phyloP scores from a whole-genome alignment of 2,888 invertebrate genomes.

The Petrolisthes manimaculis region DNA sequence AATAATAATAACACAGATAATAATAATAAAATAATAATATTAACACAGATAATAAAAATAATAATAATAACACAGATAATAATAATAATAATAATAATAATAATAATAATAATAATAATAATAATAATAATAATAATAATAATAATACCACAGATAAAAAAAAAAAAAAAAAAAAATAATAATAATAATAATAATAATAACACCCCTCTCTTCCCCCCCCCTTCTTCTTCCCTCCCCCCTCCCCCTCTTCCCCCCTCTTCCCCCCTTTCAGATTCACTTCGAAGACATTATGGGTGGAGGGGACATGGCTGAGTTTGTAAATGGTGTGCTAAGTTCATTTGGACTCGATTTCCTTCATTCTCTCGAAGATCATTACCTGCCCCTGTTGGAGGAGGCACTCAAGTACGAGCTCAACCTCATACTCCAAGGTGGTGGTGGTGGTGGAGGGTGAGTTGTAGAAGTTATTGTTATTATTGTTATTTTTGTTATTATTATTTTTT shows the following conservation, averaged over 20 bases:
- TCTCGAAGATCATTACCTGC: slow-evolving; percentile 32
- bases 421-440: too few relatives aligned
- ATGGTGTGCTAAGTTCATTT: slow-evolving; percentile 62
- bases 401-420: slow-evolving; percentile 34
- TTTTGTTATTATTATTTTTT: too few relatives aligned
- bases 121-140: too few relatives aligned
- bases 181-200: too few relatives aligned
- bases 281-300: slow-evolving; percentile 65
- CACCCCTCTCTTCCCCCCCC: not conserved
- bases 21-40: too few relatives aligned
- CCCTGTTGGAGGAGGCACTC: slow-evolving; percentile 39
- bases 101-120: too few relatives aligned
- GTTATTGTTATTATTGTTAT: not conserved
- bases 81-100: too few relatives aligned
- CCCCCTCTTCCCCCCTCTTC: not conserved
- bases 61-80: too few relatives aligned
- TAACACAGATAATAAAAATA: too few relatives aligned
- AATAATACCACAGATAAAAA: too few relatives aligned
- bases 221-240: not conserved
- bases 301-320: slow-evolving; percentile 61
- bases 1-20: too few relatives aligned
- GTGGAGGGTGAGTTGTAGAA: slow-evolving; percentile 19
- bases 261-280: slow-evolving; percentile 58
- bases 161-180: not conserved
- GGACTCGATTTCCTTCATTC: slow-evolving; percentile 56